A percentile compares a stretch with the other conserved stretches of the same genome.
Conservation (phyloP, 2,888 invertebrate species). For the Junonia oenone region DNA sequence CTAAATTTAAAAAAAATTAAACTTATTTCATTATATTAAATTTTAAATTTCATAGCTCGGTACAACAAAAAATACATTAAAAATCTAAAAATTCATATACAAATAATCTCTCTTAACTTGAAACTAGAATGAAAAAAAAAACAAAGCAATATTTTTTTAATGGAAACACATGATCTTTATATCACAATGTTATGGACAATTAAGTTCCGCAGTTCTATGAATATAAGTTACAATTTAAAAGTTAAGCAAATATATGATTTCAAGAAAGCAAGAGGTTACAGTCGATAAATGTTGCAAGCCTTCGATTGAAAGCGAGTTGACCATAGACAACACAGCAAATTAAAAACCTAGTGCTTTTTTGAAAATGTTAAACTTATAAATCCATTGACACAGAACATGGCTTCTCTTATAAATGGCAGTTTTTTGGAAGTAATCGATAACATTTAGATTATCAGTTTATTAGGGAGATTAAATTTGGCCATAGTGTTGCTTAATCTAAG, state of each 20-base stretch:
- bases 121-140: conserved; percentile 56
- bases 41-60: conserved; percentile 58
- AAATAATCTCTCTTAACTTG: conserved; percentile 71
- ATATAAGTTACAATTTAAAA: conserved; percentile 72
- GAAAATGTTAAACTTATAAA: conserved; percentile 55
- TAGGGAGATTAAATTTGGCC: neutral
- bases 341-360: conserved; percentile 69
- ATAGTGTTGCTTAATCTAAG: neutral
- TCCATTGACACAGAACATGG: conserved; percentile 73
- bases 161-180: conserved; percentile 71
- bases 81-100: conserved; percentile 73
- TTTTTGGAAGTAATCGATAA: neutral
- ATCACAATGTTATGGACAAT: conserved; percentile 74
- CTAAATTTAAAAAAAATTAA: conserved; percentile 57
- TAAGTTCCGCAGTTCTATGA: conserved; percentile 70
- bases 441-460: neutral
- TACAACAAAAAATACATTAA: conserved; percentile 65
- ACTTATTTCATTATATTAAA: conserved; percentile 50
- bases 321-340: conserved; percentile 27
- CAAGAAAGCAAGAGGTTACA: conserved; percentile 71
- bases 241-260: conserved; percentile 55
- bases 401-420: conserved; percentile 36
- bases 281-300: conserved; percentile 1
- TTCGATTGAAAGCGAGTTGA: conserved; percentile 3
- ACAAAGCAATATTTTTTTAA: conserved; percentile 63